These are phyloP conservation scores for Acanthurus lineatus DNA, from an alignment of 2,797 vertebrate genomes.

Conservation along the genomic window DNA sequence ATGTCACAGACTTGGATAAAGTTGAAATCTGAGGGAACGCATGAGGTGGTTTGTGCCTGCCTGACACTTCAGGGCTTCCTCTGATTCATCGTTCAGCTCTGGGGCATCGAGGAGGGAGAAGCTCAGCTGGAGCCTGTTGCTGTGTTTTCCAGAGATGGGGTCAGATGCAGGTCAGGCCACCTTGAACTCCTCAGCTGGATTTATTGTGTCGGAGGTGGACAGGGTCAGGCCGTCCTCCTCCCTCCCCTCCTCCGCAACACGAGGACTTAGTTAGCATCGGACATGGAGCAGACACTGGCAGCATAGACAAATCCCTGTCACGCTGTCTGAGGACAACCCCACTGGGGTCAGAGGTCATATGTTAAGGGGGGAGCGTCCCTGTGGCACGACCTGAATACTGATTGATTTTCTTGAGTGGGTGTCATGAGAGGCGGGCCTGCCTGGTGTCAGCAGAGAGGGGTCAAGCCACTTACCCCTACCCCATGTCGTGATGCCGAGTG, in stretches of 20 bases:
- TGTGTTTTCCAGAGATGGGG: conserved; percentile 52
- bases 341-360: conserved; percentile 71
- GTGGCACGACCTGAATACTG: conserved; percentile 74
- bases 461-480: conserved; percentile 64
- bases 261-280: conserved; percentile 72
- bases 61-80: conserved; percentile 22
- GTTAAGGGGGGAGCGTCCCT: conserved; percentile 55
- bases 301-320: conserved; percentile 72
- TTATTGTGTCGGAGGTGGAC: conserved; percentile 70
- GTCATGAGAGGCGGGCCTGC: conserved; percentile 24
- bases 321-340: conserved; percentile 62
- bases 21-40: conserved; percentile 52
- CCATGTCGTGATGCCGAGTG: conserved; percentile 30
- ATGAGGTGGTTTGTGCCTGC: conserved; percentile 31
- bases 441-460: conserved; percentile 33
- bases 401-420: conserved; percentile 76
- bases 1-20: conserved; percentile 43
- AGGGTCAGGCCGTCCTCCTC: conserved; percentile 39
- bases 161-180: conserved; percentile 71
- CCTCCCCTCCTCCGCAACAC: conserved; percentile 38
- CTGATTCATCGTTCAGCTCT: conserved; percentile 2
- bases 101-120: background rate
- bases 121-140: conserved; percentile 48
- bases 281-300: conserved; percentile 67
- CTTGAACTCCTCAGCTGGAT: conserved; percentile 75